A percentile compares a stretch with the other conserved stretches of the same genome.
These are phyloP conservation scores for Harpegnathos saltator DNA, from an alignment of 1,140 invertebrate genomes.

Conservation along the genomic window DNA sequence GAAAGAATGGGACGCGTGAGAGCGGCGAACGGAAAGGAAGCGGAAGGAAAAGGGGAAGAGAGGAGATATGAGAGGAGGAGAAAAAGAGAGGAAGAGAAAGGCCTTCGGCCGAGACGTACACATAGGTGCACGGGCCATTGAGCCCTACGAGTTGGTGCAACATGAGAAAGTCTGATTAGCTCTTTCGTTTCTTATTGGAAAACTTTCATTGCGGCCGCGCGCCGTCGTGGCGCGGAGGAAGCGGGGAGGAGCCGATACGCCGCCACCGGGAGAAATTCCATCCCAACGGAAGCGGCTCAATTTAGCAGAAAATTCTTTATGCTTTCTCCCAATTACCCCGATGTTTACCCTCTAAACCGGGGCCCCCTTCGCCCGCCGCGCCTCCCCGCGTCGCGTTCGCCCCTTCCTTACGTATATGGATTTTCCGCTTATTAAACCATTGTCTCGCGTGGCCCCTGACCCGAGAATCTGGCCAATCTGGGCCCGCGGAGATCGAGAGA, in stretches of 20 bases:
- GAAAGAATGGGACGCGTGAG: constrained; percentile 15
- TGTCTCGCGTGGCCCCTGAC: constrained; percentile 42
- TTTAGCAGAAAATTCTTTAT: constrained; percentile 82
- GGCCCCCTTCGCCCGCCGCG: neutral
- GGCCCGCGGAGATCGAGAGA: constrained; percentile 24
- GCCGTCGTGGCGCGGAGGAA: constrained; percentile 42
- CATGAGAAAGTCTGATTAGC: constrained; percentile 81
- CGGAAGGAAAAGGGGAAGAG: neutral
- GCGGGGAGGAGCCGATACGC: neutral
- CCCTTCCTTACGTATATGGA: constrained; percentile 12
- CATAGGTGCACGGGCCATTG: constrained; percentile 76
- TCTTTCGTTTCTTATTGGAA: constrained; percentile 79
- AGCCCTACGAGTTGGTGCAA: constrained; percentile 67
- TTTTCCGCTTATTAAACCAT: constrained; percentile 56
- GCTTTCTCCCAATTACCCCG: constrained; percentile 77
- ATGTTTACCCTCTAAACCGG: constrained; percentile 68
- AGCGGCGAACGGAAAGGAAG: neutral
- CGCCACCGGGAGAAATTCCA: constrained; percentile 73
- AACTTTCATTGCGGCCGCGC: constrained; percentile 71
- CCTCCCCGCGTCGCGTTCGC: constrained; percentile 20
- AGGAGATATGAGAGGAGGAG: neutral
- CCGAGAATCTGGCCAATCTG: constrained; percentile 48
- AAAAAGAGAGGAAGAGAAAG: neutral
- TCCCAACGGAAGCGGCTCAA: constrained; percentile 76
- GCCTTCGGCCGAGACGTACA: constrained; percentile 54